Evolutionary conservation across 2,888 invertebrate genomes (phyloP).

Genomic region (Cataglyphis livida): DNA sequence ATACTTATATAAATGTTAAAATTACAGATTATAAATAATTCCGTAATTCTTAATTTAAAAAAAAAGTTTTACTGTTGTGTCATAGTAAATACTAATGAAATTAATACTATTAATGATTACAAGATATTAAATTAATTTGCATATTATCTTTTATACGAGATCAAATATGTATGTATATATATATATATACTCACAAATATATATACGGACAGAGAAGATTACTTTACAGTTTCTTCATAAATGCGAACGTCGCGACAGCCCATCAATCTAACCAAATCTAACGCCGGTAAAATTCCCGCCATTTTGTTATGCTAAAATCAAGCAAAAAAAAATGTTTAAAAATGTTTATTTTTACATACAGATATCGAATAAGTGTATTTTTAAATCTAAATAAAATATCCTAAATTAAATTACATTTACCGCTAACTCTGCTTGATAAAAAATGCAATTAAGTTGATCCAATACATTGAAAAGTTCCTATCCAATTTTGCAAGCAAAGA

Average conservation of each 20-base stretch:
- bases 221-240: not conserved
- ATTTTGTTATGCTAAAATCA: not conserved
- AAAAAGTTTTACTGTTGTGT: not conserved
- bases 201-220: not conserved
- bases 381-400: not conserved
- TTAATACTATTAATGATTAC: not conserved
- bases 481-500: not conserved
- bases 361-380: not conserved
- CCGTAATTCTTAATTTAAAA: not conserved
- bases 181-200: not conserved
- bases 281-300: not conserved
- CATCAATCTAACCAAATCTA: slow-evolving; percentile 34
- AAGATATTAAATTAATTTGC: not conserved
- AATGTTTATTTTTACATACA: not conserved
- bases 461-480: not conserved
- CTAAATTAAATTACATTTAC: not conserved
- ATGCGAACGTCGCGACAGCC: not conserved
- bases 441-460: not conserved
- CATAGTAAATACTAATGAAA: not conserved
- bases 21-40: not conserved
- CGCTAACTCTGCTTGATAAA: not conserved
- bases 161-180: not conserved
- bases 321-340: not conserved
- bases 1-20: not conserved
- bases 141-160: not conserved